These are phyloP conservation scores for Macrosteles quadrilineatus DNA, from an alignment of 1,140 invertebrate genomes.

Conservation along the genomic window DNA sequence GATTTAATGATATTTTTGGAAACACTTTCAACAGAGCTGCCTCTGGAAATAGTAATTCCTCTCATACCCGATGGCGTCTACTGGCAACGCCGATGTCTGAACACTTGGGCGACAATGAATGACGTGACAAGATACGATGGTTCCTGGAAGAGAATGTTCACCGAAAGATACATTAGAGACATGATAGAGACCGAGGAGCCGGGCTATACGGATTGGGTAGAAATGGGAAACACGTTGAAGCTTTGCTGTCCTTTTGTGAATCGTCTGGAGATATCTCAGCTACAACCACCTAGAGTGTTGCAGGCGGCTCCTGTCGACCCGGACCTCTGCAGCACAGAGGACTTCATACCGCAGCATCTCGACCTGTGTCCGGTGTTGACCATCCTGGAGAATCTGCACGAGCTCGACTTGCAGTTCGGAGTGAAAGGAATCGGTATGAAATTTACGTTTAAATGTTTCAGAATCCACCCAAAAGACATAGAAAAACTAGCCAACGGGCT, in stretches of 20 bases:
- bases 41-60: constrained; percentile 47
- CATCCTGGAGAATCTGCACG: constrained; percentile 17
- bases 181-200: constrained; percentile 47
- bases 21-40: constrained; percentile 49
- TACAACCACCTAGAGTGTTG: constrained; percentile 44
- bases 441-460: constrained; percentile 24
- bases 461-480: constrained; percentile 26
- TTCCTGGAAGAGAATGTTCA: constrained; percentile 43
- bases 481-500: constrained; percentile 44
- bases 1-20: constrained; percentile 49
- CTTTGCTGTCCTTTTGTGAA: constrained; percentile 44
- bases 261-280: constrained; percentile 44
- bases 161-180: constrained; percentile 47
- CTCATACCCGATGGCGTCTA: constrained; percentile 48
- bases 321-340: background rate
- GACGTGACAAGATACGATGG: constrained; percentile 44
- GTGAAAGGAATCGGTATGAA: constrained; percentile 24
- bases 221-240: constrained; percentile 44
- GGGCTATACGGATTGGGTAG: constrained; percentile 47
- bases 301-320: background rate
- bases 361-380: constrained; percentile 20
- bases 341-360: constrained; percentile 25
- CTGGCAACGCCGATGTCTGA: constrained; percentile 49
- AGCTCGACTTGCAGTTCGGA: constrained; percentile 25
- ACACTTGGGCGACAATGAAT: constrained; percentile 45